Base-by-base conservation (phyloP, 1,140 invertebrate species). In the Ostrea denselamellosa region DNA sequence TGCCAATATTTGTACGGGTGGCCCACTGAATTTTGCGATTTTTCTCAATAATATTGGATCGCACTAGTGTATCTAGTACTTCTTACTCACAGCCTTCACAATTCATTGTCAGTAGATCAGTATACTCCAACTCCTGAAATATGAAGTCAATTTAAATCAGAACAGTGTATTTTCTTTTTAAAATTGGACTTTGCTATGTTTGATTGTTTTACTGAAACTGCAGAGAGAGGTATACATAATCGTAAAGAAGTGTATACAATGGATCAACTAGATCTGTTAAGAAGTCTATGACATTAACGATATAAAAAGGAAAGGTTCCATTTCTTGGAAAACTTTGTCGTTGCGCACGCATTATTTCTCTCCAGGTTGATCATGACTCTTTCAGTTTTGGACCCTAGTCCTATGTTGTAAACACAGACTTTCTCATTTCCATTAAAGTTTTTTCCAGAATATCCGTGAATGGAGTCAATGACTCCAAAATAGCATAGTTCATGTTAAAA, bases 1-100 rank as follows among this genome's bases (percentile, higher is more conserved):
- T 54, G 12, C 81, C 22, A 19, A 90, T 81, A 8, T 87, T 22
- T 4, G 54, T 77, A 25, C 88, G 89, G 12, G 87, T 86, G 5
- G 81, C 85, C 54, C 85, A 90, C 83, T 90, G 89, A n/a, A 88
- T 87, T 28, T 90, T 85, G 62, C 87, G 87, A 22, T 88, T 85
- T 14, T 82, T 51, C 19, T 86, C 52, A 7, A 88, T 85, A 3
- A 90, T 19, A 25, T 87, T 77, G 2, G 51, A 84, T n/a, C 68
- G 34, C 9, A 85, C 44, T 14, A 90, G 25, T 22, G 56, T 62
- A 34, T 90, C 87, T 25, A 90, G 56, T 7, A 87, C 51, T 19
- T 86, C 89, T 53, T 28, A 90, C 34, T 90, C 89, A 77, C 89
- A 90, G 10, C 89, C 89, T 62, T 88, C 89, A 87, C 89, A 90